These are phyloP conservation scores for Maniola hyperantus DNA, from an alignment of 2,888 invertebrate genomes.

Conservation along the genomic window DNA sequence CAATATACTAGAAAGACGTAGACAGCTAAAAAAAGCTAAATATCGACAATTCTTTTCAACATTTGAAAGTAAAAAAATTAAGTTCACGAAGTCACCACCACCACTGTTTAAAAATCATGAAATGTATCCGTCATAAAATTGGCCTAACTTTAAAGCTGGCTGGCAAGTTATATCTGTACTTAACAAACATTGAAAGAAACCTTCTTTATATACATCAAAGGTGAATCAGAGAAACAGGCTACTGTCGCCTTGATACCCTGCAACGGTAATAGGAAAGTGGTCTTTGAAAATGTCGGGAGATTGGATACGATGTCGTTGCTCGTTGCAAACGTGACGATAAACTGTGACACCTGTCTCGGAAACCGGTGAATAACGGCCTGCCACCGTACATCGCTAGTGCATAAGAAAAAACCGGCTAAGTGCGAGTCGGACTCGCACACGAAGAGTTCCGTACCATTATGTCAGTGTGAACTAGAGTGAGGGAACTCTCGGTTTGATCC, in stretches of 20 bases:
- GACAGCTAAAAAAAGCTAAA: too few species aligned
- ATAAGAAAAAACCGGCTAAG: slow-evolving; percentile 66
- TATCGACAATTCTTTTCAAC: too few species aligned
- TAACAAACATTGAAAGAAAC: slow-evolving; percentile 20
- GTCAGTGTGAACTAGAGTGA: too few species aligned
- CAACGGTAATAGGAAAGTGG: slow-evolving; percentile 51
- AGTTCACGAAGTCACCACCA: too few species aligned
- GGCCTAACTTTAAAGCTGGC: too few species aligned
- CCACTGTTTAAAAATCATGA: too few species aligned
- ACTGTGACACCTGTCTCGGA: slow-evolving; percentile 59
- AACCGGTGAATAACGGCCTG: slow-evolving; percentile 68
- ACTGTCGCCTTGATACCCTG: slow-evolving; percentile 23
- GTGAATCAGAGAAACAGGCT: slow-evolving; percentile 15
- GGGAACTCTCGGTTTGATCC: too few species aligned
- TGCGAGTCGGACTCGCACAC: too few species aligned
- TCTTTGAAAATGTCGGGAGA: slow-evolving; percentile 46
- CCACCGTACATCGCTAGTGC: slow-evolving; percentile 57
- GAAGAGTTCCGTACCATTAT: too few species aligned
- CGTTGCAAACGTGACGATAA: slow-evolving; percentile 53
- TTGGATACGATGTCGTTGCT: slow-evolving; percentile 49
- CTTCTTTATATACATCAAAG: slow-evolving; percentile 4
- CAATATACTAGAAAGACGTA: too few species aligned
- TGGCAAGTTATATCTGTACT: background rate
- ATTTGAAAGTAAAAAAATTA: too few species aligned
- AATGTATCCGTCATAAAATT: background rate